Evolutionary conservation across 2,113 vertebrate genomes (phyloP).

Genomic region (Lucifuga dentata): DNA sequence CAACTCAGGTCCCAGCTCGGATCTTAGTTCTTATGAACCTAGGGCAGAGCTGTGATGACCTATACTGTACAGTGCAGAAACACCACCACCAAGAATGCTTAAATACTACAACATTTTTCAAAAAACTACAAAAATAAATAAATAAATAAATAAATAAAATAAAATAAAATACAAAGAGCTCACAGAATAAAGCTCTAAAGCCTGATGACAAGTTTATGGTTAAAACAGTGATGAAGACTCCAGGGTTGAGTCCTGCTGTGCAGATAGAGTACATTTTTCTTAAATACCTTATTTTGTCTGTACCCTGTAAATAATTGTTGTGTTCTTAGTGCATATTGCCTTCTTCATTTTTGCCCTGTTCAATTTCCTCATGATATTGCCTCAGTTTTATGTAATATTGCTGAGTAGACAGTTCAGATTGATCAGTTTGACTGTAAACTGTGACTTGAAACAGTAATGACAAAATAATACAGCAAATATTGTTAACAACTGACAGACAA

Average conservation of each 20-base stretch:
- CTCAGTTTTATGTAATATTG: background rate
- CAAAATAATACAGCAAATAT: background rate
- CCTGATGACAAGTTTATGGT: background rate
- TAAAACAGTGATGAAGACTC: background rate
- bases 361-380: background rate
- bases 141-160: no score
- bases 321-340: no score
- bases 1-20: no score
- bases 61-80: no score
- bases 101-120: no score
- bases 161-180: no score
- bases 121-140: no score
- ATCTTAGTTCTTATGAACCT: no score
- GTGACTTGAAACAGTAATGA: background rate
- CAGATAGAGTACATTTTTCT: background rate
- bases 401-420: background rate
- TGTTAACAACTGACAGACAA: slow-evolving; percentile 5
- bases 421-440: background rate
- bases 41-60: no score
- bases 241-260: background rate
- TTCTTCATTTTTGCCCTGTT: background rate
- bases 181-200: no score
- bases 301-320: background rate
- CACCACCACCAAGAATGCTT: no score
- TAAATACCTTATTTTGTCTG: background rate